phyloP scores from a whole-genome alignment of 2,888 invertebrate genomes.

The Griposia aprilina region DNA sequence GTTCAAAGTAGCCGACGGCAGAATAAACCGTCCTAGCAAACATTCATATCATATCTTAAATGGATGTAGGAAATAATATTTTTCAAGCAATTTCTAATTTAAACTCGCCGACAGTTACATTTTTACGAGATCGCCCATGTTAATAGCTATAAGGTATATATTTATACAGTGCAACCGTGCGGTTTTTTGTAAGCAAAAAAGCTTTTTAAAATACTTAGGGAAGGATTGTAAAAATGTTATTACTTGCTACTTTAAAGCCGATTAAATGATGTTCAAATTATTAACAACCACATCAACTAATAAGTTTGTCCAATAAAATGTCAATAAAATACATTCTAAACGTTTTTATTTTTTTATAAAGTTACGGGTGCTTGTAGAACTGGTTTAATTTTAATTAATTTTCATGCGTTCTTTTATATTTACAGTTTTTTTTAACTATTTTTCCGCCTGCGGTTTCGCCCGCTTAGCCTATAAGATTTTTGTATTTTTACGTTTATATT shows the following conservation, averaged over 20 bases:
- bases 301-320: conserved; percentile 28
- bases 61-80: conserved; percentile 48
- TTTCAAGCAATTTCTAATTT: conserved; percentile 63
- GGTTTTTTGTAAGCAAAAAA: conserved; percentile 41
- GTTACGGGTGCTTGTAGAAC: not conserved
- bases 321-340: conserved; percentile 12
- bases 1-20: conserved; percentile 56
- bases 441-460: not conserved
- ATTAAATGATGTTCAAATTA: conserved; percentile 23
- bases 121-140: conserved; percentile 51
- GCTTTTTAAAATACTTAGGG: conserved; percentile 27
- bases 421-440: not conserved
- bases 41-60: conserved; percentile 60
- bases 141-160: conserved; percentile 42
- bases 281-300: conserved; percentile 43
- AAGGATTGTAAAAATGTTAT: conserved; percentile 31
- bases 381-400: conserved; percentile 15
- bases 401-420: not conserved
- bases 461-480: not conserved
- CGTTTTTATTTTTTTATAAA: conserved; percentile 12
- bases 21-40: conserved; percentile 38
- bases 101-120: conserved; percentile 47
- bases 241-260: conserved; percentile 8
- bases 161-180: conserved; percentile 18
- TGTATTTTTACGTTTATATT: not conserved